phyloP scores from a whole-genome alignment of 2,113 vertebrate species.

The Patagioenas fasciata region DNA sequence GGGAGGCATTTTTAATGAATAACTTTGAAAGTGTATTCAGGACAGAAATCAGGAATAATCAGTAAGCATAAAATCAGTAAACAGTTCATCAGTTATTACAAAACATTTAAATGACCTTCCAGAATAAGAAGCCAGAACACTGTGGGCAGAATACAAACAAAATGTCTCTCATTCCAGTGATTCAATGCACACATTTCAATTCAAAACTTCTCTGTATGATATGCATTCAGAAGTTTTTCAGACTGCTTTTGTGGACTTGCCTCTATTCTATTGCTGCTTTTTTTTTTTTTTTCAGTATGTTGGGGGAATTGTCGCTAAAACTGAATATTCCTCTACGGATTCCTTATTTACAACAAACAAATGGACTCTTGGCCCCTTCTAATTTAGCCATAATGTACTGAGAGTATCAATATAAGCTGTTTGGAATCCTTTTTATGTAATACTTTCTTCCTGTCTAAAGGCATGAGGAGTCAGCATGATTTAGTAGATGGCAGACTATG shows the following conservation, averaged over 20 bases:
- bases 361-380: not conserved
- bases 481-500: not conserved
- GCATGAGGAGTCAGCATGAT: not conserved
- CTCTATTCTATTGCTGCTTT: not conserved
- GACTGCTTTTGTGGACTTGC: not conserved
- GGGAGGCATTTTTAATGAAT: slow-evolving; percentile 57
- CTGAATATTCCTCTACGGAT: not conserved
- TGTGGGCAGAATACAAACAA: slow-evolving; percentile 56
- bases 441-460: not conserved
- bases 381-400: not conserved
- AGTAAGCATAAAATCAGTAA: slow-evolving; percentile 28
- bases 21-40: slow-evolving; percentile 38
- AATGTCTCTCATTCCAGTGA: slow-evolving; percentile 59
- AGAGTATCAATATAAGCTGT: not conserved
- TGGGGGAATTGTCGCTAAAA: not conserved
- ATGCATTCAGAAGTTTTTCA: slow-evolving; percentile 8
- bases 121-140: slow-evolving; percentile 30
- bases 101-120: slow-evolving; percentile 52
- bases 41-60: slow-evolving; percentile 8
- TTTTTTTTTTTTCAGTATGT: not conserved
- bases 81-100: slow-evolving; percentile 35
- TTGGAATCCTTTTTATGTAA: not conserved
- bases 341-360: not conserved
- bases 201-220: not conserved
- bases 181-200: not conserved